A percentile compares a stretch with the other conserved stretches of the same genome.
phyloP scores from a whole-genome alignment of 2,113 vertebrate genomes.

The Australoheros scitulus region DNA sequence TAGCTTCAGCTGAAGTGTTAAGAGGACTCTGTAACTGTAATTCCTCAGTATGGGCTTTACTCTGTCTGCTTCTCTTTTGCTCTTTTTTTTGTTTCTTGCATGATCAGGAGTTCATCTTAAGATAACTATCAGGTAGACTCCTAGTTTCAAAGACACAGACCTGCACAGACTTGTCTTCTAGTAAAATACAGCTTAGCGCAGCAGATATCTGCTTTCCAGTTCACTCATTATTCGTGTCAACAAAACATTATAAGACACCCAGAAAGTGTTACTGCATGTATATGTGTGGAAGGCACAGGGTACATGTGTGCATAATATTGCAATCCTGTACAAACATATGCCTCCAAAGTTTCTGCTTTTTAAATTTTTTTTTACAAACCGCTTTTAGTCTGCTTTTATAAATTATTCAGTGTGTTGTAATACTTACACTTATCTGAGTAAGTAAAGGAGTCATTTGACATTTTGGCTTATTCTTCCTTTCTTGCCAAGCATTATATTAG shows the following conservation, averaged over 20 bases:
- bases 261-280: not conserved
- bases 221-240: conserved; percentile 6
- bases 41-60: conserved; percentile 40
- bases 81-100: not conserved
- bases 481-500: not conserved
- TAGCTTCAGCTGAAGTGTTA: conserved; percentile 10
- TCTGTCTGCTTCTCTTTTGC: not conserved
- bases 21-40: conserved; percentile 22
- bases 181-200: conserved; percentile 16
- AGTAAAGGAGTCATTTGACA: not conserved
- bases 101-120: conserved; percentile 24
- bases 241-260: not conserved
- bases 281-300: not conserved
- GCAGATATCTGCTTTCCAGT: conserved; percentile 19
- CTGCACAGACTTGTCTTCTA: conserved; percentile 43
- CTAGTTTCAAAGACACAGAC: conserved; percentile 12
- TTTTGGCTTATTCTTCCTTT: not conserved
- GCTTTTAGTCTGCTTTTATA: not conserved
- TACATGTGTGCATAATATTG: not conserved
- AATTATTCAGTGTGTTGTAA: not conserved
- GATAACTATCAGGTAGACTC: conserved; percentile 29
- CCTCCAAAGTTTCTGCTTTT: not conserved
- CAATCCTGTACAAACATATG: not conserved
- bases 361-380: not conserved
- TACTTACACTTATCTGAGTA: not conserved